Base-by-base conservation (phyloP, 2,888 invertebrate genomes). In the Himalopsyche japonica region DNA sequence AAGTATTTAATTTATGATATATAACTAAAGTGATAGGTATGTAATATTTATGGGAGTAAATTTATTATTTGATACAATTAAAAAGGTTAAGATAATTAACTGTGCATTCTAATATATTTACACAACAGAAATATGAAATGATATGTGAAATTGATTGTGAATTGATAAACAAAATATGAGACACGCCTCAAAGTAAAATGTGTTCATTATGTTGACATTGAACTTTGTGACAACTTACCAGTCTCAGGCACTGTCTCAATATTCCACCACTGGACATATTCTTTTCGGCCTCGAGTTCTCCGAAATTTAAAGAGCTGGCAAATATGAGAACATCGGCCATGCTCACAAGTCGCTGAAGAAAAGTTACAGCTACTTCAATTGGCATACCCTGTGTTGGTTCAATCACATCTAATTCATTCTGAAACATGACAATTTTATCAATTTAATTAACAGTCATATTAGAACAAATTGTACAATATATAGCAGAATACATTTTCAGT, bases 251-350 rank as follows among this genome's bases (percentile, higher is more conserved):
- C 91, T 99, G 99, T 84, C 99, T 92, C 82, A 99, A 92, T 88
- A 99, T 99, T 78, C 99, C 99, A n/a, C 99, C 99, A 88, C 97
- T 97, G 79, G 98, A 98, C 99, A 99, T 99, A 90, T 99, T 99
- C 92, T 99, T 99, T 92, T 99, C 99, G 0, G 98, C 98, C 91
- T 99, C 99, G 76, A 99, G 92, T 91, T 99, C 99, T 34, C 97
- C 97, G 89, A 99, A 99, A 93, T 98, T 99, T 84, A 99, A 93
- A 2, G 98, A 98, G 89, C 98, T 98, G 84, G 99, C 98, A 92
- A 99, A 99, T 88, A 99, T 98, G 43, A 99, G 94, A 76, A 99
- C 98, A 89, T 99, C 99, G 0, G 99, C 98, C 97, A 99, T 97
- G 90, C 98, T 98, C 88, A 99, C 99, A 87, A 99, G 94, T 84